Conservation (phyloP, 2,113 vertebrate genomes). For the Pelecanus crispus region DNA sequence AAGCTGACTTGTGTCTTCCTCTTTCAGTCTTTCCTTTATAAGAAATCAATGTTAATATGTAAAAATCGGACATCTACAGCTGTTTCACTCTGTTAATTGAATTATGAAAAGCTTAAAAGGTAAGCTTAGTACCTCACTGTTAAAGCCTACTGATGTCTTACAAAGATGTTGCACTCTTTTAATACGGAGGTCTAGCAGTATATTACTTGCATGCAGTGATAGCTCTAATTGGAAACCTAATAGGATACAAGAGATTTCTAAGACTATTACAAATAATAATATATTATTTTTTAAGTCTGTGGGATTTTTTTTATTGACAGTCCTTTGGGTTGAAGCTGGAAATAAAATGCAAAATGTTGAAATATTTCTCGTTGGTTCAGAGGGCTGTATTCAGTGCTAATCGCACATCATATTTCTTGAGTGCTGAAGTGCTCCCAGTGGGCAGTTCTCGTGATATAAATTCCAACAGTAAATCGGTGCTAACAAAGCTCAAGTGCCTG, state of each 20-base stretch:
- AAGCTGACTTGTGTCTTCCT: background rate
- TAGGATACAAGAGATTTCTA: background rate
- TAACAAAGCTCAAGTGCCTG: conserved; percentile 28
- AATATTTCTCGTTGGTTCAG: background rate
- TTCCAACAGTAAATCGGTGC: background rate
- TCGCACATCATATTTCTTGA: background rate
- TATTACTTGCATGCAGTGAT: background rate
- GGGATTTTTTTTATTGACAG: conserved; percentile 16
- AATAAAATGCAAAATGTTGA: background rate
- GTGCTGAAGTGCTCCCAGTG: conserved; percentile 8
- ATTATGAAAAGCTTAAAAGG: background rate
- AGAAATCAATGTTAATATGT: conserved; percentile 3
- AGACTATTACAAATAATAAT: conserved; percentile 18
- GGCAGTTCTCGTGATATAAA: background rate
- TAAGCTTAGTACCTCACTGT: background rate
- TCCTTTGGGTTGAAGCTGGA: conserved; percentile 3
- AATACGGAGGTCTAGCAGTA: background rate
- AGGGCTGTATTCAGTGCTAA: background rate
- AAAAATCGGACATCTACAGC: conserved; percentile 4
- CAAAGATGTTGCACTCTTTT: background rate
- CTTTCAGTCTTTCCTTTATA: conserved; percentile 15
- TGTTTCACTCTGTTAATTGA: conserved; percentile 18
- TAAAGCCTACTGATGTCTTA: conserved; percentile 13
- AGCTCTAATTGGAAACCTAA: conserved; percentile 26
- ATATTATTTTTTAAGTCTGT: background rate